Evolutionary conservation across 1,140 invertebrate genomes (phyloP).

Genomic region (Anoplophora glabripennis): DNA sequence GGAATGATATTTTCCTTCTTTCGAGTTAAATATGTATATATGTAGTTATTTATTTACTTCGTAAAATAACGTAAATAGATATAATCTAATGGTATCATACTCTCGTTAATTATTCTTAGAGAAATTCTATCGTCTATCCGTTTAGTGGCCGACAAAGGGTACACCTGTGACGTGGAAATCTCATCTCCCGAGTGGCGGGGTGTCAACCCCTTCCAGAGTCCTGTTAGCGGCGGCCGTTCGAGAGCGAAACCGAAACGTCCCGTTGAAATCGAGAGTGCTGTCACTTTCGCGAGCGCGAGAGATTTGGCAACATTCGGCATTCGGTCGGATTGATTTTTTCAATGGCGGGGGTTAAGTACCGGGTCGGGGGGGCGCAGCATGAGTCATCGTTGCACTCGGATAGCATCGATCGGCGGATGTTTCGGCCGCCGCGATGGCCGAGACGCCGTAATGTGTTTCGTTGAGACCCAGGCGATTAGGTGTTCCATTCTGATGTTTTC

Average conservation of each 20-base stretch:
- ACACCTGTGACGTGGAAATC: no score
- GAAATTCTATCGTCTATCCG: no score
- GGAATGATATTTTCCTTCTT: no score
- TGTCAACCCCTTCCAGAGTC: background rate
- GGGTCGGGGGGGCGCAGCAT: constrained; percentile 34
- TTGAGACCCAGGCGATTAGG: background rate
- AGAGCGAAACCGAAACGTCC: background rate
- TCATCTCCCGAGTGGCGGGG: background rate
- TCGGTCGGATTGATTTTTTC: constrained; percentile 46
- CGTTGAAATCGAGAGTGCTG: constrained; percentile 12
- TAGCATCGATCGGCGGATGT: no score
- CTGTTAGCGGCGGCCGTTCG: background rate
- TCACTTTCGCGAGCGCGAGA: constrained; percentile 19
- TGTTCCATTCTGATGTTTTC: no score
- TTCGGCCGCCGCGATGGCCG: no score
- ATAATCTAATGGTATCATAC: no score
- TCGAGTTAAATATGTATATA: no score
- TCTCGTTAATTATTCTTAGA: no score
- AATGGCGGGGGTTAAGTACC: constrained; percentile 25
- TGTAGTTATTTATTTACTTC: no score
- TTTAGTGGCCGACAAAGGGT: no score
- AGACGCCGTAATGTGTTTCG: constrained; percentile 6
- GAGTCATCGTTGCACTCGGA: constrained; percentile 47
- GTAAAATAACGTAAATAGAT: no score
- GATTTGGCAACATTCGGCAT: constrained; percentile 48